These are phyloP conservation scores for Brachionus angularis DNA, from an alignment of 1,140 invertebrate species.

Conservation along the genomic window DNA sequence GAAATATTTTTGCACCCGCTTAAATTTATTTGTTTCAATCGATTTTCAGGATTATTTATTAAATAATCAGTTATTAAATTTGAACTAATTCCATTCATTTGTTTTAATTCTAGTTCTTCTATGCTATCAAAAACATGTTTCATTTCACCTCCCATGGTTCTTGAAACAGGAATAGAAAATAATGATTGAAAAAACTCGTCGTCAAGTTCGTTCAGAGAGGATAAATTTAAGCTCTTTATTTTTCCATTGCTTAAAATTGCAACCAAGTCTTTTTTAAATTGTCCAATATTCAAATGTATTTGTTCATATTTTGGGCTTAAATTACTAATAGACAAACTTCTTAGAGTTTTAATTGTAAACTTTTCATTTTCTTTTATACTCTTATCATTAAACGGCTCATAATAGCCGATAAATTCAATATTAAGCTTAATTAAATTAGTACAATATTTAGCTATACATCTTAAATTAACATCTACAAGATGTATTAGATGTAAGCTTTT, in stretches of 20 bases:
- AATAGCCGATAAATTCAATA: conserved; percentile 20
- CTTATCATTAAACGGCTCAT: not conserved
- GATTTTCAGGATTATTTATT: not conserved
- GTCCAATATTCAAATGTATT: conserved; percentile 7
- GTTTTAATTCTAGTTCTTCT: conserved; percentile 23
- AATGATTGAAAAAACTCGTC: conserved; percentile 37
- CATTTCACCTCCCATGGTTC: not conserved
- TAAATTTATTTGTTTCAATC: not conserved
- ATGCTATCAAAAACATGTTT: conserved; percentile 25
- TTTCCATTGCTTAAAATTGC: not conserved
- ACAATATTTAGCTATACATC: conserved; percentile 14
- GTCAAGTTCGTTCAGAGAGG: conserved; percentile 6
- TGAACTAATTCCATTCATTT: conserved; percentile 12
- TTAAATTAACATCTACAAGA: conserved; percentile 29
- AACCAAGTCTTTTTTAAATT: conserved; percentile 7
- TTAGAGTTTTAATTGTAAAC: not conserved
- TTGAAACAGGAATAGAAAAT: not conserved
- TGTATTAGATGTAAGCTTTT: not conserved
- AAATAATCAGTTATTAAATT: conserved; percentile 24
- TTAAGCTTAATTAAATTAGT: conserved; percentile 24
- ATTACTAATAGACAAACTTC: not conserved
- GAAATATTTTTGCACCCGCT: conserved; percentile 2
- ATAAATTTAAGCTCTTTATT: conserved; percentile 7
- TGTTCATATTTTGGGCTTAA: not conserved
- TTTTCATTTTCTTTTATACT: not conserved